A percentile compares a stretch with the other conserved stretches of the same genome.
phyloP scores from a whole-genome alignment of 2,113 vertebrate genomes.

The Xiphias gladius region DNA sequence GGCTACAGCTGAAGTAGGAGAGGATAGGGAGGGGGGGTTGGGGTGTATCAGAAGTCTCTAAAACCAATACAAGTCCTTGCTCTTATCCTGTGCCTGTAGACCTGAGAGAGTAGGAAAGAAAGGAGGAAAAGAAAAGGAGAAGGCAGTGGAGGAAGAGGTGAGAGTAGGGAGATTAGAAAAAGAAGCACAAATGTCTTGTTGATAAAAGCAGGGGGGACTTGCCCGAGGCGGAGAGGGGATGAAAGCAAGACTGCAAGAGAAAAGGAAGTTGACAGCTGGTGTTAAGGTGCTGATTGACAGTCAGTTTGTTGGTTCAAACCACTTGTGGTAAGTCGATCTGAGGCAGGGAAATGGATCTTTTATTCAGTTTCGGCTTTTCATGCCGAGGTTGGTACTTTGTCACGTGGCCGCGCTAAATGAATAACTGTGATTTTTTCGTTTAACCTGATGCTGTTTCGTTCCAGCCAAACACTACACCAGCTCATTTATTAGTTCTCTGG shows the following conservation, averaged over 20 bases:
- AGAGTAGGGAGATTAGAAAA: constrained; percentile 71
- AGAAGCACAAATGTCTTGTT: constrained; percentile 42
- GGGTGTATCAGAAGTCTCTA: constrained; percentile 84
- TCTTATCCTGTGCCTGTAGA: constrained; percentile 97
- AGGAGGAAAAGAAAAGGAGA: constrained; percentile 44
- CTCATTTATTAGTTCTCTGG: neutral
- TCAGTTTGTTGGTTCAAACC: constrained; percentile 59
- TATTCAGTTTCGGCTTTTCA: constrained; percentile 21
- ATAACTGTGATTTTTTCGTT: neutral
- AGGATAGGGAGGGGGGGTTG: neutral
- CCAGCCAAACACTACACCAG: neutral
- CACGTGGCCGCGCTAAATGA: neutral
- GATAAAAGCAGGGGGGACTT: constrained; percentile 54
- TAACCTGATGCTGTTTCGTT: neutral
- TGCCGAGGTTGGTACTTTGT: neutral
- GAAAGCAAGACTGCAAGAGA: constrained; percentile 55
- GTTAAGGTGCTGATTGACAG: constrained; percentile 70
- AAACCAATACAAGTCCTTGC: constrained; percentile 98
- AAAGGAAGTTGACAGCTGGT: constrained; percentile 72
- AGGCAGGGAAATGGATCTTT: neutral
- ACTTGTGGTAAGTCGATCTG: constrained; percentile 67
- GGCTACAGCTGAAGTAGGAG: constrained; percentile 48
- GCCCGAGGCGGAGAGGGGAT: constrained; percentile 51
- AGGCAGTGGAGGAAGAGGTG: constrained; percentile 45
- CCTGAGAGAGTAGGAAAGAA: constrained; percentile 86